Conservation (phyloP, 2,888 invertebrate species). For the Melinaea menophilus region DNA sequence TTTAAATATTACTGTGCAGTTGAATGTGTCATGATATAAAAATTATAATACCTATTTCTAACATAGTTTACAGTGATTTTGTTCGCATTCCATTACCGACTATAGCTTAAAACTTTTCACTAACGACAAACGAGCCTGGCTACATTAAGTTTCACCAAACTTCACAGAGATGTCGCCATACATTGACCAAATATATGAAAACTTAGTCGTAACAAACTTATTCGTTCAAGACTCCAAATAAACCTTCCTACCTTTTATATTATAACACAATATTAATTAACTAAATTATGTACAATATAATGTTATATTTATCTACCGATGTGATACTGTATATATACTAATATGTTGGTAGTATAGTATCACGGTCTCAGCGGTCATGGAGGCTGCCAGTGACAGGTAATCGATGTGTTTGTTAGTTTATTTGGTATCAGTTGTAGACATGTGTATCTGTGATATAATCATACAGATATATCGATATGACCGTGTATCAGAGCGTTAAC, state of each 20-base stretch:
- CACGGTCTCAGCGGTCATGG: slow-evolving; percentile 55
- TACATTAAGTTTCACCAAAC: too few relatives aligned
- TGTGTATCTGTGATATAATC: slow-evolving; percentile 71
- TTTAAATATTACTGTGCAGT: too few relatives aligned
- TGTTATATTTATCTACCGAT: background rate
- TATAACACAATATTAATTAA: too few relatives aligned
- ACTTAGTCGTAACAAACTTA: background rate
- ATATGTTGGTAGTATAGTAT: background rate
- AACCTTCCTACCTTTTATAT: too few relatives aligned
- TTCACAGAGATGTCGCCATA: slow-evolving; percentile 23
- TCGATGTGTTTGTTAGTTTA: slow-evolving; percentile 76
- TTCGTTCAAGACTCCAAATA: too few relatives aligned
- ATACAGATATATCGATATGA: slow-evolving; percentile 54
- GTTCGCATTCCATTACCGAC: too few relatives aligned
- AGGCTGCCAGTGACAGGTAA: slow-evolving; percentile 73
- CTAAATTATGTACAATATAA: too few relatives aligned
- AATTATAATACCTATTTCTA: too few relatives aligned
- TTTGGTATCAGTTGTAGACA: slow-evolving; percentile 62
- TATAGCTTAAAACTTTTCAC: too few relatives aligned
- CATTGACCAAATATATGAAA: slow-evolving; percentile 19
- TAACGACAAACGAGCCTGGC: too few relatives aligned
- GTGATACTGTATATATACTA: slow-evolving; percentile 4
- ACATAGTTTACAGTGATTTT: too few relatives aligned
- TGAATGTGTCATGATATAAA: too few relatives aligned
- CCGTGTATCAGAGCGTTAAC: slow-evolving; percentile 58